These are phyloP conservation scores for Trachops cirrhosus DNA, from an alignment of 2,797 vertebrate genomes.

Conservation along the genomic window DNA sequence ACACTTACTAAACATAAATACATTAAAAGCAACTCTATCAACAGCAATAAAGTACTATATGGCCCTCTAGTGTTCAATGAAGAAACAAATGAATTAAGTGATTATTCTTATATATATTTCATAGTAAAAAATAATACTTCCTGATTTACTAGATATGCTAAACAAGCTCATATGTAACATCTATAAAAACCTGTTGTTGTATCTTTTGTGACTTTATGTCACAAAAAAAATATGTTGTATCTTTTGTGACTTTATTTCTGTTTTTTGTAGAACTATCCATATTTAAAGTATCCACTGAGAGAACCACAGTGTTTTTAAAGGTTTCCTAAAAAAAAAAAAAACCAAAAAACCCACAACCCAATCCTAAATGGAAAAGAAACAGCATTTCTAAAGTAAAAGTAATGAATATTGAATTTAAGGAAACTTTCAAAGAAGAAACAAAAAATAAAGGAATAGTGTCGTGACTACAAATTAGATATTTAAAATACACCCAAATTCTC, in stretches of 20 bases:
- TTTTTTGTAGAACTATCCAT: constrained; percentile 11
- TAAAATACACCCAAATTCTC: background rate
- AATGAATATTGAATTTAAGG: background rate
- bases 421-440: constrained; percentile 16
- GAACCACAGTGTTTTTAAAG: background rate
- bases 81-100: constrained; percentile 16
- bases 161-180: background rate
- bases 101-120: constrained; percentile 3
- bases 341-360: background rate
- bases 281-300: constrained; percentile 28
- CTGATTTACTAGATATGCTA: background rate
- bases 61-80: constrained; percentile 80
- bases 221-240: too few species aligned
- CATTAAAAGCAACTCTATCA: background rate
- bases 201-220: background rate
- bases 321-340: background rate
- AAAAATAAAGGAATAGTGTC: background rate
- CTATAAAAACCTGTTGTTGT: constrained; percentile 18
- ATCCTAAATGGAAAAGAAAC: background rate
- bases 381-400: background rate
- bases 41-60: constrained; percentile 50
- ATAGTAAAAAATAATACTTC: constrained; percentile 31
- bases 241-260: too few species aligned
- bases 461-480: background rate
- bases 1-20: background rate